Evolutionary conservation across 2,797 vertebrate genomes (phyloP).

Genomic region (Lacerta agilis): DNA sequence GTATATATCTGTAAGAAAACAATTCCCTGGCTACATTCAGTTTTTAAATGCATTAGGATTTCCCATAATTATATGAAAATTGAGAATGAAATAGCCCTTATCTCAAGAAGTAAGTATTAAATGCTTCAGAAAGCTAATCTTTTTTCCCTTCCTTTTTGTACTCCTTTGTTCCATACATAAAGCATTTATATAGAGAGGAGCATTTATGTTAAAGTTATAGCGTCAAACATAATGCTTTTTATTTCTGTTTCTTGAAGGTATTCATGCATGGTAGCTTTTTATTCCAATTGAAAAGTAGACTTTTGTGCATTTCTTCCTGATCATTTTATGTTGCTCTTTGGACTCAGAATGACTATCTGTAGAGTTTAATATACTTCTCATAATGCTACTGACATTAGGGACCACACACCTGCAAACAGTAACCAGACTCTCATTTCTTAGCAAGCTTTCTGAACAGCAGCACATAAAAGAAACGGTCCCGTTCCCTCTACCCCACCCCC

Average conservation of each 20-base stretch:
- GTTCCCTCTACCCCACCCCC: background rate
- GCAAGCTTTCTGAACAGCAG: background rate
- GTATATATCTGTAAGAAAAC: constrained; percentile 52
- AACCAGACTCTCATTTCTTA: background rate
- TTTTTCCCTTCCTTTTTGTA: background rate
- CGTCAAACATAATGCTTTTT: constrained; percentile 12
- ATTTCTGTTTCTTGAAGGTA: constrained; percentile 34
- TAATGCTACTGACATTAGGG: constrained; percentile 23
- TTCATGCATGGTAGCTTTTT: constrained; percentile 15
- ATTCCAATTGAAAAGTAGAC: constrained; percentile 1
- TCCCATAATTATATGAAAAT: constrained; percentile 47
- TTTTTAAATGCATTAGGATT: constrained; percentile 54
- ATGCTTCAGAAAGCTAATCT: constrained; percentile 8
- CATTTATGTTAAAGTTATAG: constrained; percentile 36
- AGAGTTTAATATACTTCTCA: constrained; percentile 56
- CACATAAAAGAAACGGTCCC: background rate
- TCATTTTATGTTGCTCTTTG: constrained; percentile 61
- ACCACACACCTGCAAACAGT: background rate
- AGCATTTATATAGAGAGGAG: constrained; percentile 10
- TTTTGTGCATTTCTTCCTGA: constrained; percentile 33
- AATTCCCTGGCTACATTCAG: constrained; percentile 34
- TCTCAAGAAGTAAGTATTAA: constrained; percentile 47
- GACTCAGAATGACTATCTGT: constrained; percentile 29
- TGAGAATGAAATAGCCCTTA: constrained; percentile 13
- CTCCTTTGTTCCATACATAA: constrained; percentile 21